phyloP scores from a whole-genome alignment of 1,140 invertebrate species.

The Brachionus asplanchnoidis region DNA sequence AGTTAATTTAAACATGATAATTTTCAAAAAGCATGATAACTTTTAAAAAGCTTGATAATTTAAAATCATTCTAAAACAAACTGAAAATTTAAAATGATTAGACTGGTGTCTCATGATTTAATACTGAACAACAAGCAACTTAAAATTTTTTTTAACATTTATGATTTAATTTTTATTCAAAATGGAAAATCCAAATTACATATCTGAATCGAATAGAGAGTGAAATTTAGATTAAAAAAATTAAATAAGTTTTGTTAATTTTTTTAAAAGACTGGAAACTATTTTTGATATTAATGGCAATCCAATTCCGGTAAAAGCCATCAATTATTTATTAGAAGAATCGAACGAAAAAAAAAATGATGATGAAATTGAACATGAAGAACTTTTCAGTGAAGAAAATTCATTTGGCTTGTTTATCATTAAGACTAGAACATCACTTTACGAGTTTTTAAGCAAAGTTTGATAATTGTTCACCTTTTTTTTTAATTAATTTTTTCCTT shows the following conservation, averaged over 20 bases:
- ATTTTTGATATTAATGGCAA: constrained; percentile 4
- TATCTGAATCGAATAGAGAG: neutral
- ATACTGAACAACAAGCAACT: neutral
- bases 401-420: neutral
- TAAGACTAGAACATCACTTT: neutral
- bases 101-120: neutral
- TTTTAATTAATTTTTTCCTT: neutral
- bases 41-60: neutral
- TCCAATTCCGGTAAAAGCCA: neutral
- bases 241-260: neutral
- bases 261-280: neutral
- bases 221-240: neutral
- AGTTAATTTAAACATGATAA: no score
- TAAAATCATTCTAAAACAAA: neutral
- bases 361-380: neutral
- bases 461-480: neutral
- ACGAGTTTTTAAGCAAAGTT: neutral
- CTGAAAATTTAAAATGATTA: neutral
- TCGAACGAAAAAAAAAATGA: neutral
- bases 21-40: no score
- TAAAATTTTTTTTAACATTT: neutral
- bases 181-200: constrained; percentile 18
- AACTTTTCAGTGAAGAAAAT: neutral
- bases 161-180: neutral
- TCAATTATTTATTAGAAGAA: neutral